phyloP scores from a whole-genome alignment of 1,140 invertebrate species.

The Hermetia illucens region DNA sequence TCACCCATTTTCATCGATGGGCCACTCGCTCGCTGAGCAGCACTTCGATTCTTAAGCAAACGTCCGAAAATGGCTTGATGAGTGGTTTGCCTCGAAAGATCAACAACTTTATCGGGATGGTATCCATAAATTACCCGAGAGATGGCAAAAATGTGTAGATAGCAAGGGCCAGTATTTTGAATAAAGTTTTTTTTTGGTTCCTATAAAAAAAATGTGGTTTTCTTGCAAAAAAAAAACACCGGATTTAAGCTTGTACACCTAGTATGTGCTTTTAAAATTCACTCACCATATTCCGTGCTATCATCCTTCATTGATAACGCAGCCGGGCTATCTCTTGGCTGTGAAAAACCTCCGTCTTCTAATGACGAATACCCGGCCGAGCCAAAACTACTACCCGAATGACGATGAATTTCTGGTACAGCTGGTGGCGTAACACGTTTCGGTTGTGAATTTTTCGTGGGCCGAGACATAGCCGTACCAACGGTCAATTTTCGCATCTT shows the following conservation, averaged over 20 bases:
- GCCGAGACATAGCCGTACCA: constrained; percentile 48
- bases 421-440: constrained; percentile 70
- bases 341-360: constrained; percentile 28
- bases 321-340: constrained; percentile 26
- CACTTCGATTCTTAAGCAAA: no score
- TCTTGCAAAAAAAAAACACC: no score
- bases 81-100: no score
- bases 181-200: background rate
- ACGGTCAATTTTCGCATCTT: no score
- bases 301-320: constrained; percentile 26
- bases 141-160: background rate
- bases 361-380: constrained; percentile 41
- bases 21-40: no score
- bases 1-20: no score
- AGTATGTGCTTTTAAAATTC: background rate
- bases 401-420: constrained; percentile 46
- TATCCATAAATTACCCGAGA: background rate
- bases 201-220: no score
- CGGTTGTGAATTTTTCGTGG: constrained; percentile 53
- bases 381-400: constrained; percentile 45
- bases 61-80: no score
- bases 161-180: background rate
- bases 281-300: background rate
- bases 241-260: no score
- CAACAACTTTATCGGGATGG: no score